Base-by-base conservation (phyloP, 2,113 vertebrate species). In the Mustela nigripes region DNA sequence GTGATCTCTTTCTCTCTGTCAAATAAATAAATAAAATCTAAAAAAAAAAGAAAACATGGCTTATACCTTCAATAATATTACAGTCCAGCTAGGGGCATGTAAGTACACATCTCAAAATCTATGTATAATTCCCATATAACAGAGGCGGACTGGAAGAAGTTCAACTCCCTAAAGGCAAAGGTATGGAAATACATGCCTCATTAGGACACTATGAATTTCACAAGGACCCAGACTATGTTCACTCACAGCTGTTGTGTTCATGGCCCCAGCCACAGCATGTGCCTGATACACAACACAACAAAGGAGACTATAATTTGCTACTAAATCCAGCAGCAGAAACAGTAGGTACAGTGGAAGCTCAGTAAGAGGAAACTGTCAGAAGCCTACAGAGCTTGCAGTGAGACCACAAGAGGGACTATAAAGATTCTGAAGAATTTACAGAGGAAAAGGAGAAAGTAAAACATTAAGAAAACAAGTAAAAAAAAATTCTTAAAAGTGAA, bases 131-230 rank as follows among this genome's bases (percentile, higher is more conserved):
- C 33, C 71, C 5, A 81, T 19, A 24, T 53, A 78, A 78, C 7
- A 93, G 65, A 97, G 14, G 11, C 60, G 56, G 80, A 91, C 21
- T 10, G 81, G 94, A 96, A 94, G 63, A 91, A 80, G 60, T 69
- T 82, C 22, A 89, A 65, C 24, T 39, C 4, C 42, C 7, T 18
- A 93, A 90, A 95, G 85, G 39, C 63, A 82, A 79, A 80, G 33
- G 78, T 88, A 18, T 82, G 7, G 28, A 84, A 97, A 94, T 67
- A 93, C 67, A 73, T 26, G 0, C 5, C 87, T 56, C n/a, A 92
- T 65, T 39, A 81, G 18, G 31, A 96, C 11, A 88, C 33, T 88
- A 45, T 39, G 71, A 92, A 87, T 24, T 67, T 89, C 28, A 48
- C 81, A 60, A 85, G 86, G 42, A 67, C 45, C 92, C 21, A 91